Base-by-base conservation (phyloP, 2,797 vertebrate species). In the Lemur catta region DNA sequence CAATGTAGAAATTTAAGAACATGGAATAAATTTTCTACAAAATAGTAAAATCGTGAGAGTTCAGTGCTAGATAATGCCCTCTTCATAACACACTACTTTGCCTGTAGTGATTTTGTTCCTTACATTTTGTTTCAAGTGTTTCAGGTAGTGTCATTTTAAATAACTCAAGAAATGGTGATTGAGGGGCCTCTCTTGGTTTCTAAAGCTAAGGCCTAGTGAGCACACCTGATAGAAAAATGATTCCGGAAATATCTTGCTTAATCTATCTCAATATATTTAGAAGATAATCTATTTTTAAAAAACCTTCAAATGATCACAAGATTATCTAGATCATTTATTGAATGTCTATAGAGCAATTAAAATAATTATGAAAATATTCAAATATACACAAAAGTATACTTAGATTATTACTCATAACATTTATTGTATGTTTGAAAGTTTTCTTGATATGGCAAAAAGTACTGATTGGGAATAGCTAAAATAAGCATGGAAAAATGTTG, bases 41-140 rank as follows among this genome's bases (percentile, higher is more conserved):
- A n/a, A 59, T 35, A 82, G 86, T 48, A 89, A 76, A 91, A 86
- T 55, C 28, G 50, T 10, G 15, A 30, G 46, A 38, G 18, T 14
- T 82, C 90, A 63, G 12, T 75, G 71, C 67, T 65, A 50, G 15
- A 35, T 57, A 89, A 95, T 65, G 67, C 4, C 7, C 28, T 94
- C 20, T 81, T 85, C 30, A 93, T n/a, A 89, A 80, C 41, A 84
- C 7, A 74, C n/a, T 50, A 12, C 43, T 46, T 89, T 93, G 26
- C 41, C 43, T 41, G 33, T 41, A 46, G 22, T 59, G 72, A 48
- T 74, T 88, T 88, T 94, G 30, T 95, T 90, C 63, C 72, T 38
- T 13, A 76, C 41, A 82, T 95, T 89, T 88, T 61, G 91, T 89
- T 93, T 89, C 22, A 93, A 67, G 72, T 78, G 18, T 85, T 81